Conservation (phyloP, 2,797 vertebrate genomes). For the Epinephelus coioides region DNA sequence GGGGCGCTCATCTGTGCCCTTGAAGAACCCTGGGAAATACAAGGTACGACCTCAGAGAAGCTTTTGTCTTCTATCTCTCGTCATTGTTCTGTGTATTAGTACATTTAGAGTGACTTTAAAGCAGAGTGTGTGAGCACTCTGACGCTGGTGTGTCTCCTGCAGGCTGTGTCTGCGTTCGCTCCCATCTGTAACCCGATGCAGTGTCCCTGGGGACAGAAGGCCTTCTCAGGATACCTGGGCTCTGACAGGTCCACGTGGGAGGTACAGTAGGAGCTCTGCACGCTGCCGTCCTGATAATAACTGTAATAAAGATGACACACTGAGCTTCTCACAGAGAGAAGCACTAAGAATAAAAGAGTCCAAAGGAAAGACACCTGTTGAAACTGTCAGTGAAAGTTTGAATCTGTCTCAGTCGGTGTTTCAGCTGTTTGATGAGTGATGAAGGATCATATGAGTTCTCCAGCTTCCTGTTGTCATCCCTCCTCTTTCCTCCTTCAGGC, state of each 20-base stretch:
- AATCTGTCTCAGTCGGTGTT: background rate
- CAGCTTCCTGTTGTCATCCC: background rate
- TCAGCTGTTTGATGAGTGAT: background rate
- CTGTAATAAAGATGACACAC: background rate
- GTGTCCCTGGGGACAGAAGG: constrained; percentile 97
- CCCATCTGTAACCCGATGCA: constrained; percentile 97
- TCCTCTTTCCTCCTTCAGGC: constrained; percentile 77
- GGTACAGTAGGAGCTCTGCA: constrained; percentile 79
- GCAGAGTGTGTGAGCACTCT: background rate
- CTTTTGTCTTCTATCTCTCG: background rate
- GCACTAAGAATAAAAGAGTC: too few relatives aligned
- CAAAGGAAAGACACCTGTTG: too few relatives aligned
- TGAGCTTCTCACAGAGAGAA: background rate
- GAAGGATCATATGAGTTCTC: background rate
- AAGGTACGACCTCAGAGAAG: constrained; percentile 82
- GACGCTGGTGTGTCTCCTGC: background rate
- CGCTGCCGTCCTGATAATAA: background rate
- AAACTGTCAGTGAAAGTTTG: background rate
- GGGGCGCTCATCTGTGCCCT: constrained; percentile 94
- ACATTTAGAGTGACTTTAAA: too few relatives aligned
- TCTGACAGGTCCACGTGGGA: constrained; percentile 92
- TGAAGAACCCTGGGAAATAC: constrained; percentile 95
- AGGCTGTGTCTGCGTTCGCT: constrained; percentile 96
- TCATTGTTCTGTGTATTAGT: background rate
- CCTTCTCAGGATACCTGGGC: constrained; percentile 94